Evolutionary conservation across 2,888 invertebrate genomes (phyloP).

Genomic region (Corbicula japonica): DNA sequence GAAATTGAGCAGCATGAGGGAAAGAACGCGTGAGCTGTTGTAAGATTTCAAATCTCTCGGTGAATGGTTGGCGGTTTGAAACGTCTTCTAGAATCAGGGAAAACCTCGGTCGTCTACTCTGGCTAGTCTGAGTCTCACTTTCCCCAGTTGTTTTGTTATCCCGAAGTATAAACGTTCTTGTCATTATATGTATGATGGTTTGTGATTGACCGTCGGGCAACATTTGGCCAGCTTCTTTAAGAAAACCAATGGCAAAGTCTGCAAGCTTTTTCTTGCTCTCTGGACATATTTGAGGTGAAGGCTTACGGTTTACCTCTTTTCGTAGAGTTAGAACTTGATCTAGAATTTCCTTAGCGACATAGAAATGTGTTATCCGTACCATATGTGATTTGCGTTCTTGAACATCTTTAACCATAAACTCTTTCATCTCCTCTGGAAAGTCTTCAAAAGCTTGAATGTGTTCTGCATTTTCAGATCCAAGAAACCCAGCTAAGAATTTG

Average conservation of each 20-base stretch:
- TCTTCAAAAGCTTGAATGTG: slow-evolving; percentile 40
- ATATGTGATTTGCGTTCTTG: slow-evolving; percentile 44
- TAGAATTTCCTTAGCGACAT: slow-evolving; percentile 67
- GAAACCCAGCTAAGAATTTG: slow-evolving; percentile 46
- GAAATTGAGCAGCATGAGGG: slow-evolving; percentile 67
- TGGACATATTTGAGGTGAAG: slow-evolving; percentile 37
- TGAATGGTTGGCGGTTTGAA: slow-evolving; percentile 43
- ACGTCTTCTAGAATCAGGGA: slow-evolving; percentile 52
- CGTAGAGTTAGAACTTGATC: slow-evolving; percentile 54
- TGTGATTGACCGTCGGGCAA: slow-evolving; percentile 26
- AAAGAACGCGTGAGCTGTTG: slow-evolving; percentile 60
- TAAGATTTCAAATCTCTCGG: slow-evolving; percentile 50
- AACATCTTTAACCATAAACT: slow-evolving; percentile 53
- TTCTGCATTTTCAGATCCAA: slow-evolving; percentile 14
- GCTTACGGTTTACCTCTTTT: neutral
- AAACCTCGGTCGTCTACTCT: slow-evolving; percentile 23
- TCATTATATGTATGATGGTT: slow-evolving; percentile 55
- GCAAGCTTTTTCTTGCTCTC: slow-evolving; percentile 56
- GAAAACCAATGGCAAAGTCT: slow-evolving; percentile 59
- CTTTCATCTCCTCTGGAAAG: slow-evolving; percentile 56
- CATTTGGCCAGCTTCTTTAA: slow-evolving; percentile 49
- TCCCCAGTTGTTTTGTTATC: slow-evolving; percentile 33
- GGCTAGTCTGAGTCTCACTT: too few species aligned
- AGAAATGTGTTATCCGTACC: slow-evolving; percentile 62
- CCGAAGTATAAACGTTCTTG: slow-evolving; percentile 64